Base-by-base conservation (phyloP, 1,140 invertebrate species). In the Spodoptera frugiperda region DNA sequence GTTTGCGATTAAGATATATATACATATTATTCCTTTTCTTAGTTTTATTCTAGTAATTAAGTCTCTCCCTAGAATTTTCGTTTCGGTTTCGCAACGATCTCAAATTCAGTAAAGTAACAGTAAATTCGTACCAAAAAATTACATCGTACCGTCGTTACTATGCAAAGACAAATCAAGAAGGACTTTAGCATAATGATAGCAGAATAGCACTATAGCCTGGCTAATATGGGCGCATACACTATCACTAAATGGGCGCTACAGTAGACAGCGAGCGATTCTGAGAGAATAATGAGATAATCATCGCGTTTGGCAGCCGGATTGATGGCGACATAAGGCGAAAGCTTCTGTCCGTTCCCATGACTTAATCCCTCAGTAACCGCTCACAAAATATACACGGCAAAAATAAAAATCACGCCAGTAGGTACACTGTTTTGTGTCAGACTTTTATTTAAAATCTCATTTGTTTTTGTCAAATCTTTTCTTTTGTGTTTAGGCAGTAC, bases 261-360 rank as follows among this genome's bases (percentile, higher is more conserved):
- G 33, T 44, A 63, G 33, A 63, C 15, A 63, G 59, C 33, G 9
- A 63, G 33, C 59, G 59, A 44, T 63, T 39, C 33, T 63, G 33
- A 15, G 59, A 63, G 59, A 63, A 63, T 63, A 63, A 63, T 63
- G 59, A 63, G 59, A 46, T 63, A 63, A 63, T 63, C 59, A 63
- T 63, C 59, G 33, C 33, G 59, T 63, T 63, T 63, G 59, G 59
- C 59, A 63, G 59, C 59, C 33, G 33, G 59, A 63, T 63, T 63
- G 59, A 63, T 63, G 30, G 44, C 59, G 59, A 63, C 59, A 63
- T 63, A 63, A 63, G 59, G 57, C 30, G 30, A 10, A 33, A 44
- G 59, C 59, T 63, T 3, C 33, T 33, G 33, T 33, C 59, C 59
- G 10, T 44, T 44, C 33, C 59, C 33, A 63, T 63, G 59, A 44